Evolutionary conservation across 1,140 invertebrate genomes (phyloP), one percentile per base, ranked within the genome.

Genomic region (Ceratina australensis): DNA sequence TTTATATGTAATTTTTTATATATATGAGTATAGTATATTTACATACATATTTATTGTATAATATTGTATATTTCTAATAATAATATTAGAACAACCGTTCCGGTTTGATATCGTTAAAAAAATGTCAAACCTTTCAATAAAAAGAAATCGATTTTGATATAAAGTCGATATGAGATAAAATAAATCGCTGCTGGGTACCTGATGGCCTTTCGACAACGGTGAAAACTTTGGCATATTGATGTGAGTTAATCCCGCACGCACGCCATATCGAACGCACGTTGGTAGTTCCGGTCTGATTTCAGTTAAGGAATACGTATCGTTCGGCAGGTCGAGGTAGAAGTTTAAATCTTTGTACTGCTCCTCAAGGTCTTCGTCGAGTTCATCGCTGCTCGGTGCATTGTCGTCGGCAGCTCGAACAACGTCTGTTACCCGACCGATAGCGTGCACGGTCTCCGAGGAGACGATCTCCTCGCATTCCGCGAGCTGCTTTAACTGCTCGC

Each of bases 151-250:
- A 42, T 42, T 33, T 33, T 33, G 2, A 3, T 7, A 33, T 33
- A 3, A n/a, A n/a, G n/a, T 42, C 7, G 7, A 42, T 42, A 42
- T 42, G 10, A 42, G 10, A 42, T 42, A 42, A 7, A 10, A 10
- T 42, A 42, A 42, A 42, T 42, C 2, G 5, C 5, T 42, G 5
- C 47, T 42, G n/a, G n/a, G n/a, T 85, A 92, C 91, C 85, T 91
- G 91, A 71, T 87, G 82, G 13, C 91, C 90, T 59, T 90, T 87
- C 7, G 91, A 90, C 13, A 91, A 72, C 2, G 89, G 87, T n/a
- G 90, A 87, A 78, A 92, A 92, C 24, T 87, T 87, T 0, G 69
- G 12, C 85, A 89, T 87, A 10, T 87, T 82, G 7, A 89, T 77
- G 52, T 92, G 90, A 47, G 85, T 87, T 7, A 72, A 42, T 0